These are phyloP conservation scores for Lasioglossum marginatum DNA, from an alignment of 2,888 invertebrate species.

Conservation along the genomic window DNA sequence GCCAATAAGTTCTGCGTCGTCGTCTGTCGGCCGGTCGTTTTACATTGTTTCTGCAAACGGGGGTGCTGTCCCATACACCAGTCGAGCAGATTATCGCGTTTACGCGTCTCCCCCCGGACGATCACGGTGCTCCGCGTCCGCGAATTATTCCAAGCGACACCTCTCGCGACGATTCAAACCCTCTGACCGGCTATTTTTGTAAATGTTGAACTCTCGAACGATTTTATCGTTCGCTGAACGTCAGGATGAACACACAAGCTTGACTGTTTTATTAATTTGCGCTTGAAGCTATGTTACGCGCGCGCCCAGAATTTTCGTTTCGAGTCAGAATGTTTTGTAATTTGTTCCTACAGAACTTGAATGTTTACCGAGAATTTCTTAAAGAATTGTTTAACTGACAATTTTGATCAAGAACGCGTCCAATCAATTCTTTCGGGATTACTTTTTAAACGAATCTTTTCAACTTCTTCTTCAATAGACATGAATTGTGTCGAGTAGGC, in stretches of 20 bases:
- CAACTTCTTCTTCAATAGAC: neutral
- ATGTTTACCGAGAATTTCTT: neutral
- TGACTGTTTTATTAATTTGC: neutral
- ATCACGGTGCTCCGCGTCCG: neutral
- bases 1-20: constrained; percentile 32
- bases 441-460: neutral
- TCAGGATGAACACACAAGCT: neutral
- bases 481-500: neutral
- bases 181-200: neutral
- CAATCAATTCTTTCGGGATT: neutral
- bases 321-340: neutral
- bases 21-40: neutral
- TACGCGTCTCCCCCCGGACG: neutral
- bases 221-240: neutral
- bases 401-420: neutral
- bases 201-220: neutral
- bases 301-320: too few relatives aligned
- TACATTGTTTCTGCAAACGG: constrained; percentile 15
- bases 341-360: neutral
- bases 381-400: neutral
- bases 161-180: neutral
- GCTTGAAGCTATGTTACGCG: neutral
- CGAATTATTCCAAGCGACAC: neutral
- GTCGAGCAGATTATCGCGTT: neutral
- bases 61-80: neutral